These are phyloP conservation scores for Gryllus bimaculatus DNA, from an alignment of 1,140 invertebrate species.

Conservation along the genomic window DNA sequence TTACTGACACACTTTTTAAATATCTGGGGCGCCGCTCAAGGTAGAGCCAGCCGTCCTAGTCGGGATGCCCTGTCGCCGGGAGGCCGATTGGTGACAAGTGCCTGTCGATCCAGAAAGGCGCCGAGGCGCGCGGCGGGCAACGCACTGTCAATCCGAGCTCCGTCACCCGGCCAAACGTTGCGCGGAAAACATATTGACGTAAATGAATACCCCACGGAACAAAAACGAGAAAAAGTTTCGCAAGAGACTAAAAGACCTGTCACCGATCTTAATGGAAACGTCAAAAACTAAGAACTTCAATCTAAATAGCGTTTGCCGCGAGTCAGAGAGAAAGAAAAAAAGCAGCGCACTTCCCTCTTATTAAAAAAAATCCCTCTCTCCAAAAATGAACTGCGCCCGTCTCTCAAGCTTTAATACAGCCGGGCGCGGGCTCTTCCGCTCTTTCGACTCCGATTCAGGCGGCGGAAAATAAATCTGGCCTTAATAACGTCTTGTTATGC, in stretches of 20 bases:
- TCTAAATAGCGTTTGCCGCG: background rate
- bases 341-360: background rate
- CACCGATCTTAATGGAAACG: slow-evolving; percentile 1
- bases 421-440: background rate
- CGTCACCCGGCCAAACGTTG: background rate
- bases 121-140: background rate
- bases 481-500: background rate
- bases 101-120: background rate
- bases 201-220: background rate
- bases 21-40: too few relatives aligned
- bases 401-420: background rate
- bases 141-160: background rate
- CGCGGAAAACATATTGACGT: background rate
- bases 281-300: slow-evolving; percentile 5
- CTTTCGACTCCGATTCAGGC: background rate
- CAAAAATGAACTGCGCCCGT: background rate
- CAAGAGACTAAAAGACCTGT: background rate
- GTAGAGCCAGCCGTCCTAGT: too few relatives aligned
- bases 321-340: background rate
- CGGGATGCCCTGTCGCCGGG: too few relatives aligned
- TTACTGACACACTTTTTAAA: too few relatives aligned
- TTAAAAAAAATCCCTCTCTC: background rate
- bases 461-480: background rate
- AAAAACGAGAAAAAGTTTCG: background rate
- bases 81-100: too few relatives aligned